These are phyloP conservation scores for Leptinotarsa haldemani DNA, from an alignment of 2,888 invertebrate species.

Conservation along the genomic window DNA sequence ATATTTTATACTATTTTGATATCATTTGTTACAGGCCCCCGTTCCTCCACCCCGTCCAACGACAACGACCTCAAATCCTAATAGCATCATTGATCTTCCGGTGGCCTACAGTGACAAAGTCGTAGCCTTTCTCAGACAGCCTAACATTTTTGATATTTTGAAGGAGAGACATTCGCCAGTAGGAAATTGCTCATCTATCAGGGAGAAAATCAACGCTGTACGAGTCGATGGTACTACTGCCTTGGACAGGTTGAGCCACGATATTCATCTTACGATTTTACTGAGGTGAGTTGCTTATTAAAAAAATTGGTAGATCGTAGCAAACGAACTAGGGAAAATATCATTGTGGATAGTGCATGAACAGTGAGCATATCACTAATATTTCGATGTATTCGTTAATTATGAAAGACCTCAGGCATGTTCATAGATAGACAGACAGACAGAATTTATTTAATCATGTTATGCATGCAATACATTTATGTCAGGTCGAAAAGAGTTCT, in stretches of 20 bases:
- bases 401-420: no score
- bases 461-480: no score
- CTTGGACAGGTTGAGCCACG: conserved; percentile 87
- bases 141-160: conserved; percentile 92
- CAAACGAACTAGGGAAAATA: no score
- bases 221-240: conserved; percentile 90
- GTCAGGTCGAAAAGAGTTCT: no score
- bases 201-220: conserved; percentile 90
- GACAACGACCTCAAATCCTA: conserved; percentile 55
- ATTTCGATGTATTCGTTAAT: no score
- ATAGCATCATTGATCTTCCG: conserved; percentile 75
- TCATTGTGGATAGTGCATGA: not conserved
- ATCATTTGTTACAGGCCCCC: conserved; percentile 71
- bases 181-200: conserved; percentile 76
- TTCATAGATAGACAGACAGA: no score
- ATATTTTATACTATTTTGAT: not conserved
- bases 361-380: no score
- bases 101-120: conserved; percentile 96
- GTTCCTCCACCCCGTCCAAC: conserved; percentile 81
- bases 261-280: conserved; percentile 92
- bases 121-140: conserved; percentile 94
- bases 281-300: conserved; percentile 78
- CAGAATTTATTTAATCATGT: no score
- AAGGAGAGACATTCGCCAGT: conserved; percentile 84
- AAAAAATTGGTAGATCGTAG: conserved; percentile 11